Conservation (phyloP, 2,113 vertebrate genomes). For the Numenius arquata region DNA sequence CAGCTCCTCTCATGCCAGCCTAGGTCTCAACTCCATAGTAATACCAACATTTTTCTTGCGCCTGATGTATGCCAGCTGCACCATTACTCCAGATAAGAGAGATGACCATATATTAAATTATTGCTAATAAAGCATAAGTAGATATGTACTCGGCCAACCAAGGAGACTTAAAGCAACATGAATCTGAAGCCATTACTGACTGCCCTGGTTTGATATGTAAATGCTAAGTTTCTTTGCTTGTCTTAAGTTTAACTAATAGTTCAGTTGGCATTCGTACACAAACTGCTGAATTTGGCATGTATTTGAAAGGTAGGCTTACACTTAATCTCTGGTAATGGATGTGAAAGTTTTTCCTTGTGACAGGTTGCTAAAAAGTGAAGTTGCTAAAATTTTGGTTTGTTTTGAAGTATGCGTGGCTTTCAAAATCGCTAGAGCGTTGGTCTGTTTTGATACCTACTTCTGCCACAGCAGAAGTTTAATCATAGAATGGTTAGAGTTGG, state of each 20-base stretch:
- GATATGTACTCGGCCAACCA: not conserved
- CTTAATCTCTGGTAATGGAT: not conserved
- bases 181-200: not conserved
- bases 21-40: not conserved
- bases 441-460: not conserved
- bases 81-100: not conserved
- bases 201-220: not conserved
- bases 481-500: too few species aligned
- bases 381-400: not conserved
- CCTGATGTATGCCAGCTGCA: not conserved
- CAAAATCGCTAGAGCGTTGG: not conserved
- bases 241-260: not conserved
- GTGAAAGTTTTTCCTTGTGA: not conserved
- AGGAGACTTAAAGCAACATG: not conserved
- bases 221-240: not conserved
- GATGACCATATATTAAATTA: not conserved
- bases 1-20: fast-evolving
- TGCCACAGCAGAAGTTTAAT: not conserved
- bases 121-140: not conserved
- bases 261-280: not conserved
- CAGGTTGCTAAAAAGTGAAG: not conserved
- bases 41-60: fast-evolving
- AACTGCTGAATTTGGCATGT: not conserved
- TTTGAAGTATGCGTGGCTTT: not conserved
- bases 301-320: not conserved